Base-by-base conservation (phyloP, 1,140 invertebrate genomes). In the Brachionus paranguensis region DNA sequence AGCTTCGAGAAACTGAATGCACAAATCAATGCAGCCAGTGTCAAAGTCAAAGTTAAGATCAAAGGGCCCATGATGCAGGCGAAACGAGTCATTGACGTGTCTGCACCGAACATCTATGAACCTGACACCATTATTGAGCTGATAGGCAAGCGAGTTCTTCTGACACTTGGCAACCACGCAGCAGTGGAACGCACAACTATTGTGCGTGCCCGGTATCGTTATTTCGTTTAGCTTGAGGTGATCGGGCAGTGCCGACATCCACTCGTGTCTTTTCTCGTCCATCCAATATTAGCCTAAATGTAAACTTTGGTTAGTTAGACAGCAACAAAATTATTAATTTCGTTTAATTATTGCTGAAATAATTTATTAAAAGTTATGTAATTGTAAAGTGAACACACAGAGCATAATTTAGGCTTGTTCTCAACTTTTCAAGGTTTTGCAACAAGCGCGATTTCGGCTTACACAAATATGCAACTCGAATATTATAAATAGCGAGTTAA, bases 311-410 rank as follows among this genome's bases (percentile, higher is more conserved):
- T 72, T 41, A 72, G 68, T 72, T 72, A 37, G 4, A 43, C 8
- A 55, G 24, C 8, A 43, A 72, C 1, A 72, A 2, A 41, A 41
- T n/a, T 29, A 33, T 68, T 17, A 45, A 20, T 17, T 72, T 17
- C n/a, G 12, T 72, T n/a, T 72, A 45, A 3, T 41, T 72, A 37
- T 37, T 37, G 33, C 43, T n/a, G 17, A 43, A 72, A 72, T 72
- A 72, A 72, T 72, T 72, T 72, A 72, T 72, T 72, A 72, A 72
- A 43, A 43, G 41, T 72, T 72, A 72, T 72, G 68, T 45, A 72
- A 72, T 72, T 20, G 37, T 17, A 10, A 68, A 68, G 65, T 68
- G 65, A 68, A 72, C 68, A 72, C 41, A 72, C 43, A 72, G n/a
- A 41, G 65, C 29, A 72, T 72, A 41, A 72, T 72, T 41, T 72